Evolutionary conservation across 2,797 vertebrate species (phyloP).

Genomic region (Macrochelys suwanniensis): DNA sequence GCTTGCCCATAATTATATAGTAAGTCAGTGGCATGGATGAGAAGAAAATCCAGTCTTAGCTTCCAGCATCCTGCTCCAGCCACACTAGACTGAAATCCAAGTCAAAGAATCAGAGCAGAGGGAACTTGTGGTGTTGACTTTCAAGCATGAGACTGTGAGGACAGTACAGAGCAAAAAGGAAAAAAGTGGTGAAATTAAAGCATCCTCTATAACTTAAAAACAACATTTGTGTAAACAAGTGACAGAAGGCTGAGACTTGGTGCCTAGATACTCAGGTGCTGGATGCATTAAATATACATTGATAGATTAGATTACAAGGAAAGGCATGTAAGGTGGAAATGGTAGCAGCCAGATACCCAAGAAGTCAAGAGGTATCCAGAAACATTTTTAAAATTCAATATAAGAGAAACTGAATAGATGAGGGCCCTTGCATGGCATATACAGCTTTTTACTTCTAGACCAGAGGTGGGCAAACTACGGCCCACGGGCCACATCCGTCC

Average conservation of each 20-base stretch:
- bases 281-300: slow-evolving; percentile 71
- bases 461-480: no score
- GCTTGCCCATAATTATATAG: slow-evolving; percentile 51
- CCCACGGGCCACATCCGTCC: no score
- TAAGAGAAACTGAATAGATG: background rate
- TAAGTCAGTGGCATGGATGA: slow-evolving; percentile 47
- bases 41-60: slow-evolving; percentile 51
- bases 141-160: slow-evolving; percentile 11
- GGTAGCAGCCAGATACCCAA: slow-evolving; percentile 44
- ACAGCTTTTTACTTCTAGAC: background rate
- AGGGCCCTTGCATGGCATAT: background rate
- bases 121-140: background rate
- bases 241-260: slow-evolving; percentile 68
- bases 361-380: slow-evolving; percentile 22
- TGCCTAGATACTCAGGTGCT: slow-evolving; percentile 66
- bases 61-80: background rate
- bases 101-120: background rate
- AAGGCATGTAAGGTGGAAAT: slow-evolving; percentile 54
- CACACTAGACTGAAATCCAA: background rate
- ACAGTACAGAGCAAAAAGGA: background rate
- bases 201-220: slow-evolving; percentile 51
- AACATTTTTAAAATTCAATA: background rate
- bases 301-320: slow-evolving; percentile 68
- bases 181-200: slow-evolving; percentile 4
- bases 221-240: slow-evolving; percentile 62